Evolutionary conservation across 2,113 vertebrate genomes (phyloP), one percentile per base, ranked within the genome.

Genomic region (Pseudopodoces humilis): DNA sequence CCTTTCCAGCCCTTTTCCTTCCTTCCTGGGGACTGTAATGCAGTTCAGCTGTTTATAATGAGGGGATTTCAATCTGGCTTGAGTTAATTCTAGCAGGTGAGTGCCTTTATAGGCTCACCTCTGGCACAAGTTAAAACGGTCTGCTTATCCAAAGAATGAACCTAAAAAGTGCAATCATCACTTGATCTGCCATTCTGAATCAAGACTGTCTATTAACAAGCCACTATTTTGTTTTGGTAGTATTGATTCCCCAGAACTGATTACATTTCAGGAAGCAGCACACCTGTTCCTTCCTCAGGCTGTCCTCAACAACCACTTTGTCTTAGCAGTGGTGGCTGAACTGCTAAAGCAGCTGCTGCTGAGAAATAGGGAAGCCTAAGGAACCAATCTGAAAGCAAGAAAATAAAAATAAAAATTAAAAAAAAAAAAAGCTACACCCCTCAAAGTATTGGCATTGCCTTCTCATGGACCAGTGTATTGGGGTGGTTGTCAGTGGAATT

Each of bases 381-480:
- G 9, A 87, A 31, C 7, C 62, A n/a, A 28, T 28, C 27, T 58
- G 13, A 27, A 72, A 50, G 16, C 8, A 30, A 83, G 31, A 17
- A 9, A 17, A 30, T n/a, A 21, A 8, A 13, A 13, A 28, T 22
- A 25, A 83, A 31, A 11, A 14, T 17, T 20, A 23, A 18, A 68
- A 44, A 18, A 18, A 68, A 44, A 18, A 11, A 10, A n/a, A 13
- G 5, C 5, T n/a, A 41, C 15, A 27, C 10, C 12, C 13, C 23
- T 77, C 25, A 58, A 37, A 90, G 43, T 60, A 37, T 0, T 63
- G 19, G 5, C 41, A 31, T 83, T 63, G 20, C n/a, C 56, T 55
- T 71, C 49, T 24, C 0, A 0, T 25, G 47, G 27, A 78, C 4
- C 44, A 59, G 44, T 59, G 33, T 8, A 8, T 1, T 43, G 59